Evolutionary conservation across 1,140 invertebrate species (phyloP), one percentile per base, ranked within the genome.

Genomic region (Drosophila burlai): DNA sequence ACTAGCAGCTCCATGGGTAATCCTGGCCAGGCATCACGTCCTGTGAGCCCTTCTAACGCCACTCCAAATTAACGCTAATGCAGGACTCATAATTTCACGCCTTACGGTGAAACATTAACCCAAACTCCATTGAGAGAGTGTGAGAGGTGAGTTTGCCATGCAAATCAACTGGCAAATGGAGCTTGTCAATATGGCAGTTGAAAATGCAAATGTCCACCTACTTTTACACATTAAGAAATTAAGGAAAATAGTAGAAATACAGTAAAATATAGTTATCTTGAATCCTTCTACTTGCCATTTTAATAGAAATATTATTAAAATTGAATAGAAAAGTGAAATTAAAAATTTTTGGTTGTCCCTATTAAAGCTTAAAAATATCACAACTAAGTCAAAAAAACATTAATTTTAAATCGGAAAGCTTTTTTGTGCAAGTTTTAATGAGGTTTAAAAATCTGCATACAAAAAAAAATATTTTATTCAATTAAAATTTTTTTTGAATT

Each of bases 1-100:
- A 10, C 2, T 5, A 40, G 26, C 34, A 60, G 67, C 57, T 60
- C 24, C 43, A 15, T 40, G 36, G 49, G 52, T 45, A 21, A 21
- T 42, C 79, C 80, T 71, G 71, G 21, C 58, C 29, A 45, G 34
- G 54, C 58, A 24, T 24, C 63, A 66, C 63, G 76, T 77, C 83
- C 36, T 38, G 13, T 2, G 15, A 4, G 7, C 68, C 24, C 62
- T 7, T 15, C 64, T 46, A 68, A 79, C 63, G 67, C 59, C 24
- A 40, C 66, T 62, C 76, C 76, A 83, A 90, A 90, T 90, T 80
- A 90, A 62, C 82, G 65, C 79, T 84, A 90, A 90, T 90, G 81
- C 71, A 82, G 42, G n/a, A 61, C 68, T 60, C 85, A 75, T 79
- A 72, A 89, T 90, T 85, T 90, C 61, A 76, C 75, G 81, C 82